Evolutionary conservation across 2,888 invertebrate genomes (phyloP), one percentile per base, ranked within the genome.

Genomic region (Heliconius hortense): DNA sequence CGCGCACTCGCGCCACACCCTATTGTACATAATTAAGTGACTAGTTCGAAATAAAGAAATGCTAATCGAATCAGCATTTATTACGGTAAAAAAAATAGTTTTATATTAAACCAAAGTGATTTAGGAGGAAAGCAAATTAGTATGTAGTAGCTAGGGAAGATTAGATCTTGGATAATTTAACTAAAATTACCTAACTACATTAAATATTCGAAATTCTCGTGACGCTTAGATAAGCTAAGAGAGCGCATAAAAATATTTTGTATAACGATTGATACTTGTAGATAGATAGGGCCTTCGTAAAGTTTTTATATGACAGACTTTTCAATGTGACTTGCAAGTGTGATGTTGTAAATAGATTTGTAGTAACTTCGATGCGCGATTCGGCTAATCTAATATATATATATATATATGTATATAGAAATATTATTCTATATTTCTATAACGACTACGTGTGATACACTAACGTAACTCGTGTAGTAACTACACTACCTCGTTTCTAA

Each of bases 261-360:
- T 93, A 93, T 93, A 92, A 91, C 90, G 88, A 91, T 90, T 89
- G 87, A 89, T 88, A 90, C 84, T 78, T 81, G 77, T 89, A 86
- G 81, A 85, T 90, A 90, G 86, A 80, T 91, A 91, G 86, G 79
- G 79, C 87, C 88, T 91, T 89, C 87, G 86, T 90, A 89, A 90
- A 88, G 88, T 91, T 92, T 92, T 91, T 92, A 93, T 91, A 92
- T 89, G 88, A 90, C 90, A 88, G 88, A 90, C 87, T 90, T 89
- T 89, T 90, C 85, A 87, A 92, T 90, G 93, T 93, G 92, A 92
- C 93, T 91, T 90, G 89, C 89, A 89, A 92, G 92, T 93, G 93
- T 92, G 92, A 93, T 93, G 88, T 89, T 92, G 91, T 93, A 91
- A 83, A 90, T 91, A 90, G 82, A 83, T 80, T 79, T 83, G 83